Evolutionary conservation across 2,797 vertebrate species (phyloP).

Genomic region (Fistularia commersonii): DNA sequence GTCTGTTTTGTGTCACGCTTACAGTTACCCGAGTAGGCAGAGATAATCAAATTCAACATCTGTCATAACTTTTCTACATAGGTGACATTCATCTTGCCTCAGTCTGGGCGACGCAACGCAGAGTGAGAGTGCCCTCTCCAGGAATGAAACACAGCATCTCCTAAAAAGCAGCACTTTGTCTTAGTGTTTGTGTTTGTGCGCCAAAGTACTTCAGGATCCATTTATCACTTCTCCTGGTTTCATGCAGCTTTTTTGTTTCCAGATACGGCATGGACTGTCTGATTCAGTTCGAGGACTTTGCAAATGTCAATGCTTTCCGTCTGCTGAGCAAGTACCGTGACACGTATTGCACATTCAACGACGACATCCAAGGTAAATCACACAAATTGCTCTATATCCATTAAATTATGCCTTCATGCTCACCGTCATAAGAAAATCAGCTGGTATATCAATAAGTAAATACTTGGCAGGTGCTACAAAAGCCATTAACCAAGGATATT

Average conservation of each 20-base stretch:
- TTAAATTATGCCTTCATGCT: background rate
- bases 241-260: constrained; percentile 18
- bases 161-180: background rate
- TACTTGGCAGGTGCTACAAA: too few relatives aligned
- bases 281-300: constrained; percentile 98
- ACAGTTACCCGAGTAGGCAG: too few relatives aligned
- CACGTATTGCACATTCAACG: constrained; percentile 95
- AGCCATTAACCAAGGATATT: too few relatives aligned
- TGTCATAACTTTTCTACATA: background rate
- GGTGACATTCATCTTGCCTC: background rate
- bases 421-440: too few relatives aligned
- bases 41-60: too few relatives aligned
- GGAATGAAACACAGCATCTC: constrained; percentile 10
- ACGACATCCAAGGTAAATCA: constrained; percentile 92
- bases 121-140: constrained; percentile 35
- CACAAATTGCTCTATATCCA: background rate
- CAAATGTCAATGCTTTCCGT: constrained; percentile 92
- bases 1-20: too few relatives aligned
- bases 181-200: background rate
- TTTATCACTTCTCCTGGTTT: background rate
- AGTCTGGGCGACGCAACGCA: background rate
- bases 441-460: too few relatives aligned
- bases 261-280: constrained; percentile 87
- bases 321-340: constrained; percentile 91
- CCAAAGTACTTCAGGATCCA: background rate